Conservation (phyloP, 2,113 vertebrate species). For the Harpagus bidentatus region DNA sequence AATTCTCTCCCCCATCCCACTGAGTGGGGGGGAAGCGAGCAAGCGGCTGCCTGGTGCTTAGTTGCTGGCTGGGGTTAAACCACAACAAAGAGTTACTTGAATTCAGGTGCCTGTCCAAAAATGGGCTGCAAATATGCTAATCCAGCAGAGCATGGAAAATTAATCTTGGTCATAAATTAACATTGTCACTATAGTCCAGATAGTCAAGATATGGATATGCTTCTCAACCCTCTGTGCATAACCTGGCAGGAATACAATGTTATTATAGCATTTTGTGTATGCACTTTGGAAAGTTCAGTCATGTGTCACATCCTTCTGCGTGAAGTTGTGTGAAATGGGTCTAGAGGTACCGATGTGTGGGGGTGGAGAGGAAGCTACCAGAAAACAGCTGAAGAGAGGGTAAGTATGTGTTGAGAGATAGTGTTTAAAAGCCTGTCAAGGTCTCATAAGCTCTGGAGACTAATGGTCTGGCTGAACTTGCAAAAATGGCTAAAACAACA, state of each 20-base stretch:
- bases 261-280: neutral
- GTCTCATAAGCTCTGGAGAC: neutral
- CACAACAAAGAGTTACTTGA: neutral
- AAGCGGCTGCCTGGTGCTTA: too few relatives aligned
- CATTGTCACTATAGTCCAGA: neutral
- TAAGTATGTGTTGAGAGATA: neutral
- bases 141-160: neutral
- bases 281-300: neutral
- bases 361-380: neutral
- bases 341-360: neutral
- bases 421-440: neutral
- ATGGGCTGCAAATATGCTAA: neutral
- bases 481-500: neutral
- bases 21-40: too few relatives aligned
- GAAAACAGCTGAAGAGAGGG: neutral
- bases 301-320: rapidly evolving
- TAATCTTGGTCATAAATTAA: neutral
- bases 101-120: neutral
- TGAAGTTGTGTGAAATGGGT: neutral
- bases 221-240: neutral
- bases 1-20: too few relatives aligned
- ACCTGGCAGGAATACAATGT: neutral
- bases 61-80: too few relatives aligned
- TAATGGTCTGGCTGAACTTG: neutral
- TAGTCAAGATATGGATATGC: rapidly evolving